Percentiles rank a stretch among this genome's conserved stretches.
phyloP scores from a whole-genome alignment of 2,797 vertebrate genomes.

The Micromesistius poutassou region DNA sequence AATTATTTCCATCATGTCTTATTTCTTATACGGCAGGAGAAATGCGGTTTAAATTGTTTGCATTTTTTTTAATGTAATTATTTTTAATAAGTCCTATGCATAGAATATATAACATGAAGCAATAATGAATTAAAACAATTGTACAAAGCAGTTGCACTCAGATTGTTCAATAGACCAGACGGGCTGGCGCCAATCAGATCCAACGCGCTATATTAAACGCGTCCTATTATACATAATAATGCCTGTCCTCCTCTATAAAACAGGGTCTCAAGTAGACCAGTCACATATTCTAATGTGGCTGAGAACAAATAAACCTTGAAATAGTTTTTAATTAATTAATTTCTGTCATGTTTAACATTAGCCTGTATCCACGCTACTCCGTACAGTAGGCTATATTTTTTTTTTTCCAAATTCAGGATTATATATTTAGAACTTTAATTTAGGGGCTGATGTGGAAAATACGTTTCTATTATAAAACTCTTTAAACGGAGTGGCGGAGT shows the following conservation, averaged over 20 bases:
- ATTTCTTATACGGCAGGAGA: not conserved
- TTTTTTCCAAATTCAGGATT: not conserved
- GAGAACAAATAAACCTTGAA: not conserved
- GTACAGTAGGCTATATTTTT: not conserved
- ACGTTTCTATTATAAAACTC: not conserved
- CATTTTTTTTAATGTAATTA: not conserved
- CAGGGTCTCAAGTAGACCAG: too few relatives aligned
- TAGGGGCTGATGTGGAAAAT: not conserved
- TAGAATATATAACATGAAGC: not conserved
- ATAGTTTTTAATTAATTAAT: not conserved
- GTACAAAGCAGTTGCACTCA: not conserved
- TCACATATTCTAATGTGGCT: not conserved
- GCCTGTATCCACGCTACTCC: not conserved
- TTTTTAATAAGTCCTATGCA: not conserved
- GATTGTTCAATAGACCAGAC: not conserved
- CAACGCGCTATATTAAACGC: not conserved
- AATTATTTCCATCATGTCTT: not conserved
- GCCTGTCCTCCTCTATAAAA: too few relatives aligned
- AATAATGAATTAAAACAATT: not conserved
- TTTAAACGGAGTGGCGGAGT: not conserved
- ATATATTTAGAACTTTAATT: not conserved
- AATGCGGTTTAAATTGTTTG: not conserved
- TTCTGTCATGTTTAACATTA: not conserved
- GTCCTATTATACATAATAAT: too few relatives aligned
- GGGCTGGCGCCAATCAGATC: not conserved